phyloP scores from a whole-genome alignment of 2,113 vertebrate genomes.

The Tylochromis polylepis region DNA sequence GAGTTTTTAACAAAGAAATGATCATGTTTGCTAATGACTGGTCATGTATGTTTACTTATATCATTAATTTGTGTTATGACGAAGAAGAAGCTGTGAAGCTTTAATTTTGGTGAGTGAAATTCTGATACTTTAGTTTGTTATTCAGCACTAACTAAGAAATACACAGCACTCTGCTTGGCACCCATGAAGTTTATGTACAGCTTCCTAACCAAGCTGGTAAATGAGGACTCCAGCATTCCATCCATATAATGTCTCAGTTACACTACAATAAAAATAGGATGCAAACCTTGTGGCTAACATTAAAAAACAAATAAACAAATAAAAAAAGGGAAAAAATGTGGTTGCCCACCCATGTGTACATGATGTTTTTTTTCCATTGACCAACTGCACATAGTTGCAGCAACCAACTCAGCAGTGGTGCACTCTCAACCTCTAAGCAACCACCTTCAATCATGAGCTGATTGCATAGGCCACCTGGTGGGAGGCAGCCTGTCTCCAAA shows the following conservation, averaged over 20 bases:
- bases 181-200: neutral
- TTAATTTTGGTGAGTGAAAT: neutral
- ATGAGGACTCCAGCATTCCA: neutral
- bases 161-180: neutral
- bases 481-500: neutral
- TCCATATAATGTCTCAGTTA: neutral
- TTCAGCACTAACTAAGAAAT: too few relatives aligned
- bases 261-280: rapidly evolving
- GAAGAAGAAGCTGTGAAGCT: neutral
- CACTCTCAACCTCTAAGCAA: neutral
- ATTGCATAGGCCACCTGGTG: neutral
- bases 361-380: neutral
- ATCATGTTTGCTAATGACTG: neutral
- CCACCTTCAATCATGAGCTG: neutral
- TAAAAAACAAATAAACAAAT: too few relatives aligned
- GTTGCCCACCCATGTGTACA: neutral
- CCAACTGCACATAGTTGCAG: neutral
- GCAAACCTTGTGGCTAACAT: rapidly evolving
- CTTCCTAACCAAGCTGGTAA: neutral
- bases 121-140: neutral
- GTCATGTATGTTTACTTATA: neutral
- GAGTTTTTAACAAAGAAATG: neutral
- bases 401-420: neutral
- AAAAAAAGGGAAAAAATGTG: neutral
- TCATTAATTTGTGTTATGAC: neutral